These are phyloP conservation scores for Corythornis vintsioides DNA, from an alignment of 2,113 vertebrate species.

Conservation along the genomic window DNA sequence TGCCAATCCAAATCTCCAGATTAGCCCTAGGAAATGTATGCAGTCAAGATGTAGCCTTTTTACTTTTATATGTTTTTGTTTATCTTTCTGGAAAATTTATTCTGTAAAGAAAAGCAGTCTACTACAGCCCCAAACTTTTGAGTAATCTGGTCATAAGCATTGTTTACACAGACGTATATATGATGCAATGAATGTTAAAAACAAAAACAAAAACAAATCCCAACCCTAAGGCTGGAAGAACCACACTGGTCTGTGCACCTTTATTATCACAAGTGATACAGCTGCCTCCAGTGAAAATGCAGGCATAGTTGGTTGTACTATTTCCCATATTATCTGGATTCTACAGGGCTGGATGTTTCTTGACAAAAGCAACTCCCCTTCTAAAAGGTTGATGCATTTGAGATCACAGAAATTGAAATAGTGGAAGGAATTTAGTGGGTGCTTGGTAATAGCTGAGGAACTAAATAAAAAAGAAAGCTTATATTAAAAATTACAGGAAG, in stretches of 20 bases:
- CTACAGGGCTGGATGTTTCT: not conserved
- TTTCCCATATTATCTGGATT: not conserved
- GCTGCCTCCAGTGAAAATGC: not conserved
- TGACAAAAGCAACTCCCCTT: not conserved
- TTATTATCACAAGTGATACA: not conserved
- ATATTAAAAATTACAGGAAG: not conserved
- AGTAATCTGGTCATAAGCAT: not conserved
- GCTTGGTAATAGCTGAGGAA: not conserved
- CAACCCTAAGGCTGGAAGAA: not conserved
- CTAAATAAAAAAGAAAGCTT: not conserved
- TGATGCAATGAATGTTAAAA: not conserved
- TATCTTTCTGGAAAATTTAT: not conserved
- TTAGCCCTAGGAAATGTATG: not conserved
- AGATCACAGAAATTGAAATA: not conserved
- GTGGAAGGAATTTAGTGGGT: not conserved
- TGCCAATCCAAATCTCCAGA: not conserved
- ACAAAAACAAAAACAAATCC: too few relatives aligned
- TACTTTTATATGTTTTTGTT: not conserved
- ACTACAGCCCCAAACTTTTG: not conserved
- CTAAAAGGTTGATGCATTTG: not conserved
- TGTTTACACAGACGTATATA: not conserved
- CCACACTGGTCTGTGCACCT: not conserved
- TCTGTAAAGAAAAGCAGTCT: not conserved
- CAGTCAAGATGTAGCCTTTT: not conserved
- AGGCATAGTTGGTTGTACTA: not conserved